These are phyloP conservation scores for Brachystomella parvula DNA, from an alignment of 1,140 invertebrate genomes.

Conservation along the genomic window DNA sequence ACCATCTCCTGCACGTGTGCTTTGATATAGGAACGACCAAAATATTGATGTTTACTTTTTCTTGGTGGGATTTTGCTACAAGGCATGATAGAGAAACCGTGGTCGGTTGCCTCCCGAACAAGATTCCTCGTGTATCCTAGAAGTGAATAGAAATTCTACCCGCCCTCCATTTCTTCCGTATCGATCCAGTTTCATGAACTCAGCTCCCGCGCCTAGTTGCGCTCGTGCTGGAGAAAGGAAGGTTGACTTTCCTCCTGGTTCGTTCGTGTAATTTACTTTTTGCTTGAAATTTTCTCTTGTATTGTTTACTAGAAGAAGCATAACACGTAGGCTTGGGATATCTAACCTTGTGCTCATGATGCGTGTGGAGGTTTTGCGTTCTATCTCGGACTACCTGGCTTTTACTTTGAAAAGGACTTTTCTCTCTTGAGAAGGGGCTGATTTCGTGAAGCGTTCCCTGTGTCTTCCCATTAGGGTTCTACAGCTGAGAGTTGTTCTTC, in stretches of 20 bases:
- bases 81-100: too few species aligned
- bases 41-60: background rate
- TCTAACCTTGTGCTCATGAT: too few species aligned
- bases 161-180: conserved; percentile 17
- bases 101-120: background rate
- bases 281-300: background rate
- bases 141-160: background rate
- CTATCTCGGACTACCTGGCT: too few species aligned
- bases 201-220: too few species aligned
- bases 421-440: too few species aligned
- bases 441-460: too few species aligned
- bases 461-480: too few species aligned
- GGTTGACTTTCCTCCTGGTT: background rate
- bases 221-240: background rate
- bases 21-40: background rate
- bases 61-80: background rate
- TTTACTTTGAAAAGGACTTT: too few species aligned
- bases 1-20: background rate
- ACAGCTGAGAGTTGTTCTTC: too few species aligned
- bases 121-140: background rate
- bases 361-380: background rate
- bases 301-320: too few species aligned
- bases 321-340: too few species aligned
- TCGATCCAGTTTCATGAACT: conserved; percentile 17
- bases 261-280: background rate